A percentile compares a stretch with the other conserved stretches of the same genome.
These are phyloP conservation scores for Scaptomyza parva DNA, from an alignment of 2,888 invertebrate genomes.

Conservation along the genomic window DNA sequence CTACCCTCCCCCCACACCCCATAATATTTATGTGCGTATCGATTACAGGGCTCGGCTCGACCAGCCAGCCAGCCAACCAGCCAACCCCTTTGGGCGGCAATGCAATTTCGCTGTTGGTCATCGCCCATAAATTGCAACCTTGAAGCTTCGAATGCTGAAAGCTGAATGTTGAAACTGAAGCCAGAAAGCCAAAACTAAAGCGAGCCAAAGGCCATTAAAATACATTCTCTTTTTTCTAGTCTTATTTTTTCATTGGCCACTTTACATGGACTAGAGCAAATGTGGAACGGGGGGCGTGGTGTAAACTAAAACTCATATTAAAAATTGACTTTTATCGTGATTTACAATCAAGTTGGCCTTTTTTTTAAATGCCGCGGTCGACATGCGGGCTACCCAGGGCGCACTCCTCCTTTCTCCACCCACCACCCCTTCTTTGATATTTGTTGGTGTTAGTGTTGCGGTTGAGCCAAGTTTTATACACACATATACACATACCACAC, in stretches of 20 bases:
- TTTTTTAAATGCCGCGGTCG: slow-evolving; percentile 77
- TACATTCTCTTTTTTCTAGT: slow-evolving; percentile 45
- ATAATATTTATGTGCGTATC: slow-evolving; percentile 74
- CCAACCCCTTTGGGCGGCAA: slow-evolving; percentile 30
- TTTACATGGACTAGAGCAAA: slow-evolving; percentile 37
- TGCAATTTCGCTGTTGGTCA: slow-evolving; percentile 79
- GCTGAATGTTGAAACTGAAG: slow-evolving; percentile 46
- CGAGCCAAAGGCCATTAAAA: slow-evolving; percentile 77
- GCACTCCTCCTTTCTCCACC: not conserved
- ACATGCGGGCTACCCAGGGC: slow-evolving; percentile 69
- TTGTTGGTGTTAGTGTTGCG: slow-evolving; percentile 63
- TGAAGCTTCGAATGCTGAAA: slow-evolving; percentile 58
- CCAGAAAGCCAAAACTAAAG: slow-evolving; percentile 51
- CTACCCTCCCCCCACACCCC: not conserved
- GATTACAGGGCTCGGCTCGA: slow-evolving; percentile 48
- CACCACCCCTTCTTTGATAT: slow-evolving; percentile 17
- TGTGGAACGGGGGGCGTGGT: slow-evolving; percentile 27
- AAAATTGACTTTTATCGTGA: slow-evolving; percentile 83
- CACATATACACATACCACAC: slow-evolving; percentile 43
- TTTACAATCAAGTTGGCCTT: slow-evolving; percentile 80
- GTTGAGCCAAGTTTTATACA: slow-evolving; percentile 50
- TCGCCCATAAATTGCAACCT: slow-evolving; percentile 78
- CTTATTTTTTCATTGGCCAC: slow-evolving; percentile 37
- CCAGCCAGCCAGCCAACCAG: not conserved
- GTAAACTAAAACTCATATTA: slow-evolving; percentile 77